Conservation (phyloP, 2,888 invertebrate genomes). For the Lasioglossum oenotherae region DNA sequence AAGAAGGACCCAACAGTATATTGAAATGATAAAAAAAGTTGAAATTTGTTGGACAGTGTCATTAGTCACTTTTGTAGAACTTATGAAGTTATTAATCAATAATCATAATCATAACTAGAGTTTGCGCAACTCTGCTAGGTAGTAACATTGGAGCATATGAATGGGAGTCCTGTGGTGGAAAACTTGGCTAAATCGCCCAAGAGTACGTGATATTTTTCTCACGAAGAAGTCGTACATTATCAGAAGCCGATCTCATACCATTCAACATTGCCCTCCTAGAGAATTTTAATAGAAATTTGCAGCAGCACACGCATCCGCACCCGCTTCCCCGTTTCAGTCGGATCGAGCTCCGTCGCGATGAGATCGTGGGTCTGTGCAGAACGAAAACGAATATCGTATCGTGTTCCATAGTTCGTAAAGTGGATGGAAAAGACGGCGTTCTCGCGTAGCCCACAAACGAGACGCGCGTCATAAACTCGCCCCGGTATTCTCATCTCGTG, state of each 20-base stretch:
- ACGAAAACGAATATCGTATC: not conserved
- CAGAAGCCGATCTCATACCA: not conserved
- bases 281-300: constrained; percentile 9
- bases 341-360: not conserved
- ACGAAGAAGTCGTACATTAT: not conserved
- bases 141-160: too few relatives aligned
- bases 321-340: not conserved
- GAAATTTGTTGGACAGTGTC: too few relatives aligned
- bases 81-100: too few relatives aligned
- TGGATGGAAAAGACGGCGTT: constrained; percentile 26
- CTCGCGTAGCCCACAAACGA: constrained; percentile 31
- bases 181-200: too few relatives aligned
- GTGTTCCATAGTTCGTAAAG: constrained; percentile 32
- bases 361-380: not conserved
- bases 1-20: too few relatives aligned
- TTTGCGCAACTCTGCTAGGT: too few relatives aligned
- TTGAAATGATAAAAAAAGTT: too few relatives aligned
- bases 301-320: too few relatives aligned
- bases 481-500: constrained; percentile 18
- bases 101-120: too few relatives aligned
- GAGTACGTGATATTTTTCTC: not conserved
- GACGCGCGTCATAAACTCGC: constrained; percentile 42
- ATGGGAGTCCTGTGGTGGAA: too few relatives aligned
- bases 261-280: not conserved
- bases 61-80: too few relatives aligned